A percentile compares a stretch with the other conserved stretches of the same genome.
phyloP scores from a whole-genome alignment of 2,113 vertebrate species.

The Nansenia antarctica region DNA sequence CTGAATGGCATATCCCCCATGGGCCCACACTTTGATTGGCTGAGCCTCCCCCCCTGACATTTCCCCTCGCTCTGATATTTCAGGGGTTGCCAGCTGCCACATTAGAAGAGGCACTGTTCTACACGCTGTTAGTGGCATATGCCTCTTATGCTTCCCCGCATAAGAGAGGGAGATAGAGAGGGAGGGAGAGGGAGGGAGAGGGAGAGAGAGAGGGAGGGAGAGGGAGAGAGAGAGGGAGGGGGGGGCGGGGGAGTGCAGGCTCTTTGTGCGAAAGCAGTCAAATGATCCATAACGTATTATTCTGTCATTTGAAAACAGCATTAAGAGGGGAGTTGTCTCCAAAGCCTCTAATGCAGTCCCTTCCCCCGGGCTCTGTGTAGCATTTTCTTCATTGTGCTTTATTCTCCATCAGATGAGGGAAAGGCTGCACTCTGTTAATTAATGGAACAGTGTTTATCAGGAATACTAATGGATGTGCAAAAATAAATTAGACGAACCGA shows the following conservation, averaged over 20 bases:
- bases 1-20: constrained; percentile 51
- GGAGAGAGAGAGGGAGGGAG: not conserved
- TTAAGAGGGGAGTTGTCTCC: constrained; percentile 74
- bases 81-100: constrained; percentile 77
- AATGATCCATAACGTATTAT: constrained; percentile 92
- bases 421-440: constrained; percentile 26
- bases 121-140: constrained; percentile 71
- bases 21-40: constrained; percentile 61
- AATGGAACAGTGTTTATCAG: not conserved
- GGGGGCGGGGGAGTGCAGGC: no score
- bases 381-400: constrained; percentile 70
- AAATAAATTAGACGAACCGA: not conserved
- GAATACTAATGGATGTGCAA: constrained; percentile 14
- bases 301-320: constrained; percentile 84
- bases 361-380: constrained; percentile 74
- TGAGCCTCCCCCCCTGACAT: constrained; percentile 71
- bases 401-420: constrained; percentile 35
- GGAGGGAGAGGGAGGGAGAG: not conserved
- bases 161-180: constrained; percentile 23
- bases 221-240: not conserved
- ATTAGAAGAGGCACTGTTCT: constrained; percentile 67
- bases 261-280: constrained; percentile 65
- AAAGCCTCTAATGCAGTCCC: constrained; percentile 68
- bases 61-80: constrained; percentile 85
- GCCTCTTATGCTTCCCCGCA: constrained; percentile 54